phyloP scores from a whole-genome alignment of 2,797 vertebrate genomes.

The Danio albolineatus region DNA sequence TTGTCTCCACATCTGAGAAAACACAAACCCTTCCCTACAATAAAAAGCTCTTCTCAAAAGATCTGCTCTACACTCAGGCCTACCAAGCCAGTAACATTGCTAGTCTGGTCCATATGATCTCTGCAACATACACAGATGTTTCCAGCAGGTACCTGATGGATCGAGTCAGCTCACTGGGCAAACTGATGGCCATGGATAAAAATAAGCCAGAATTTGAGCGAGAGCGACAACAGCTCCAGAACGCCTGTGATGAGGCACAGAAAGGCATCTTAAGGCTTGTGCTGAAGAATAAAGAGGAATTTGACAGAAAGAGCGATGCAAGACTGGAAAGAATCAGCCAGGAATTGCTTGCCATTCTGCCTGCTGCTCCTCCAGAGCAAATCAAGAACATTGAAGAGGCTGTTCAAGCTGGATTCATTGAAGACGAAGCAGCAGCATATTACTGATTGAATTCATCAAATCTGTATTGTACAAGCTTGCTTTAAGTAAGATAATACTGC shows the following conservation, averaged over 20 bases:
- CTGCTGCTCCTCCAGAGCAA: slow-evolving; percentile 39
- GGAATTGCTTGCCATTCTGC: slow-evolving; percentile 46
- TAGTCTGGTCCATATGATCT: slow-evolving; percentile 62
- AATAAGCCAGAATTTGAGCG: slow-evolving; percentile 3
- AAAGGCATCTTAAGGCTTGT: slow-evolving; percentile 35
- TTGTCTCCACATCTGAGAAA: slow-evolving; percentile 26
- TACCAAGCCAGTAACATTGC: slow-evolving; percentile 61
- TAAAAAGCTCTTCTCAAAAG: slow-evolving; percentile 51
- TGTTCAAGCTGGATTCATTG: neutral
- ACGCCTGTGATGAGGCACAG: slow-evolving; percentile 44
- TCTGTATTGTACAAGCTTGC: no score
- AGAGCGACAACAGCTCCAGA: neutral
- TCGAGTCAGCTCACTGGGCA: slow-evolving; percentile 53
- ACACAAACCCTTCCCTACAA: slow-evolving; percentile 35
- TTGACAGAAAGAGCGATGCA: slow-evolving; percentile 6
- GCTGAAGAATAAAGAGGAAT: slow-evolving; percentile 48
- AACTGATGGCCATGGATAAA: slow-evolving; percentile 56
- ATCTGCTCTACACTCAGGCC: slow-evolving; percentile 60
- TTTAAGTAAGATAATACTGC: no score
- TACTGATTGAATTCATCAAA: no score
- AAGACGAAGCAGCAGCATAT: neutral
- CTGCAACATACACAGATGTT: slow-evolving; percentile 61
- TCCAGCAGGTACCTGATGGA: slow-evolving; percentile 59
- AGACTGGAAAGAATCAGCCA: slow-evolving; percentile 47
- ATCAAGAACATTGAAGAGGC: neutral